Evolutionary conservation across 2,113 vertebrate genomes (phyloP), one percentile per base, ranked within the genome.

Genomic region (Furnarius figulus): DNA sequence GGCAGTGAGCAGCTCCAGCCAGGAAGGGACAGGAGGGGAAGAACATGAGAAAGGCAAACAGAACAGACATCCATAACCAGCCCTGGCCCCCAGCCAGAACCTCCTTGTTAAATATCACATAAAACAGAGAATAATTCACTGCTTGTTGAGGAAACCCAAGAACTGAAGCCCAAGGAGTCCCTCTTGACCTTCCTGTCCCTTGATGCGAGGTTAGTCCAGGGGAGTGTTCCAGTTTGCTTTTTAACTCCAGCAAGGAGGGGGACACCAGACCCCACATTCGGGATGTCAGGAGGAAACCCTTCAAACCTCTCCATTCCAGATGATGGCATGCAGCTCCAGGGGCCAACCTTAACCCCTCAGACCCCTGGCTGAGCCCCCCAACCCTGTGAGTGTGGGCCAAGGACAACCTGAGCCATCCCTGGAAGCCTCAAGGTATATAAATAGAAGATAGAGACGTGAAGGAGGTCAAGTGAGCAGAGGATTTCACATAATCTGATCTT

Each of bases 401-500:
- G 85, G 85, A 49, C 88, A 78, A 58, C 85, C 76, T 7, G 8
- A 5, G 9, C 68, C 75, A 37, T 47, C 59, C 90, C 85, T 84
- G 68, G n/a, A 83, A 78, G 80, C 79, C 61, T 44, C 79, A 93
- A 86, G 92, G 90, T 61, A 63, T 93, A 96, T 88, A 97, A 97
- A 97, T 95, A 94, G 96, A 92, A 95, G 91, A 62, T 1, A 77
- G 11, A 58, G 96, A 97, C 94, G 81, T 95, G 95, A 94, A 97
- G 90, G 91, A 97, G 95, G 95, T 96, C 95, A 97, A 94, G 91
- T 80, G 87, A 92, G 90, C 91, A 61, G 67, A 33, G 95, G 91
- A 95, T 96, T 96, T 96, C 63, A 89, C 83, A 94, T 96, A 95
- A 95, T 92, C 93, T 94, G 68, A 92, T 97, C 91, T 93, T 95